Base-by-base conservation (phyloP, 2,888 invertebrate species). In the Drosophila bunnanda region DNA sequence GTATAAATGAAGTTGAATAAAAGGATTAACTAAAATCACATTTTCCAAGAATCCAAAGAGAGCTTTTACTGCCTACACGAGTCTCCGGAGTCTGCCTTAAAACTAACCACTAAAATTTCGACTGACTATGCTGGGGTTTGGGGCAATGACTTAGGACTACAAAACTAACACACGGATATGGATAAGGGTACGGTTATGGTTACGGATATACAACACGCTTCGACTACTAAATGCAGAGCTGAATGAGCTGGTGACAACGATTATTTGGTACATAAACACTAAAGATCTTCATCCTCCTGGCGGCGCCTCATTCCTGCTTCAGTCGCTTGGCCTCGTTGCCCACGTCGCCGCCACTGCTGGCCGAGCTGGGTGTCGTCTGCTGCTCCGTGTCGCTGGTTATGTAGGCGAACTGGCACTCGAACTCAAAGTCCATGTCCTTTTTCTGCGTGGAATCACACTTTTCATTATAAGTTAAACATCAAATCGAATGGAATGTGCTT, bases 361-460 rank as follows among this genome's bases (percentile, higher is more conserved):
- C 78, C 17, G 85, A 72, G 32, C 69, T 70, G 32, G 60, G 57
- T 20, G 79, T 60, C 32, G 73, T 22, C 41, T 80, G 86, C n/a
- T 84, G 79, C 44, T 85, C 82, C 44, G 84, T 82, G 13, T 81
- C 77, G 61, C 79, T 77, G 50, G 88, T 86, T 46, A 92, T 91
- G 66, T 90, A 92, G 53, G 91, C 91, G 67, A 92, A 79, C 77
- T 92, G 92, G 75, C 91, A 92, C 62, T 90, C 90, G 71, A 91
- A 92, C 62, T 92, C 92, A 69, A 91, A 90, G 64, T 92, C 92
- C 66, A 90, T 85, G 56, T 91, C 91, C 66, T 84, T 84, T 67
- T 91, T 91, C 80, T 91, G 85, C 32, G 32, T 32, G 32, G 32
- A 50, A 22, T 50, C 50, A 50, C 50, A 50, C 50, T 50, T 32